These are phyloP conservation scores for Sycobia sp. DNA, from an alignment of 1,140 invertebrate genomes.

Conservation along the genomic window DNA sequence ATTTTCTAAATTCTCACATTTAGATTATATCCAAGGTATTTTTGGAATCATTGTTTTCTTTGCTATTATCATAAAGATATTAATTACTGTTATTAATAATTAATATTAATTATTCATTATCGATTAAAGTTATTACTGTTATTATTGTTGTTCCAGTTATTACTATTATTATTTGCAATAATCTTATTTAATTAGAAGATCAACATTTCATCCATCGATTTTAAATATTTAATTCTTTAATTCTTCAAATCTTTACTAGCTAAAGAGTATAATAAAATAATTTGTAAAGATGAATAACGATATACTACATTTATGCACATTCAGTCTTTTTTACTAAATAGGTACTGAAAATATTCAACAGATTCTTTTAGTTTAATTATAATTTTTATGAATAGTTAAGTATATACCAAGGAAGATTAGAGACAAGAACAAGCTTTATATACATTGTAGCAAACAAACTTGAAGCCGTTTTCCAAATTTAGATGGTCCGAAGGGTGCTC, in stretches of 20 bases:
- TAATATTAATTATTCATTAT: constrained; percentile 32
- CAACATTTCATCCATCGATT: background rate
- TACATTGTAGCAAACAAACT: no score
- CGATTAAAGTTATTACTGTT: constrained; percentile 22
- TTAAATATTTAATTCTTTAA: background rate
- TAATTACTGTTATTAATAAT: constrained; percentile 25
- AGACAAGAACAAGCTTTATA: no score
- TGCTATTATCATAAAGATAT: background rate
- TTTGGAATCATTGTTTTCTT: background rate
- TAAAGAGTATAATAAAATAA: constrained; percentile 22
- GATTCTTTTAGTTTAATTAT: no score
- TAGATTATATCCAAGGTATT: background rate
- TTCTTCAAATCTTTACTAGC: constrained; percentile 4
- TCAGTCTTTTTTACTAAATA: constrained; percentile 58
- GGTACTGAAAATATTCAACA: constrained; percentile 40
- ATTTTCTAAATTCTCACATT: constrained; percentile 13
- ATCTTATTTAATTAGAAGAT: constrained; percentile 8
- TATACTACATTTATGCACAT: constrained; percentile 49
- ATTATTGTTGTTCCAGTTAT: constrained; percentile 25
- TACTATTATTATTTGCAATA: constrained; percentile 21
- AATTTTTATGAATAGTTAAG: no score
- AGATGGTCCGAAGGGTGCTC: no score
- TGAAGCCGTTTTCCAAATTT: no score
- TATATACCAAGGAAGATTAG: no score
- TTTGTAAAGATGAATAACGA: constrained; percentile 31